Percentiles rank a stretch among this genome's conserved stretches.
These are phyloP conservation scores for Cetoscarus ocellatus DNA, from an alignment of 2,797 vertebrate genomes.

Conservation along the genomic window DNA sequence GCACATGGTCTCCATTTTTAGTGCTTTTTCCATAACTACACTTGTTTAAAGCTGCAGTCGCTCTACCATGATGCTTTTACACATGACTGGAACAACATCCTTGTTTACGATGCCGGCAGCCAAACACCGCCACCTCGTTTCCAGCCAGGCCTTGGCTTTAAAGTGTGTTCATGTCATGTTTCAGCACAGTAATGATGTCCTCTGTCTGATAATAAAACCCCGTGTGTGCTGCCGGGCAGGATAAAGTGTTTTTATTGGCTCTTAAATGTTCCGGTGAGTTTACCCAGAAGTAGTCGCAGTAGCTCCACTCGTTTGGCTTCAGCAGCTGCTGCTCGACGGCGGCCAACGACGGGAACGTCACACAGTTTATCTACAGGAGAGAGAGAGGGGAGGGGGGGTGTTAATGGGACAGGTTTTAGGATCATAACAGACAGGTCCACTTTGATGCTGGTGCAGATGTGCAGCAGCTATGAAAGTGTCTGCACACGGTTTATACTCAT, in stretches of 20 bases:
- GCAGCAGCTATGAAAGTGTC: slow-evolving; percentile 19
- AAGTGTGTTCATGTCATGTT: background rate
- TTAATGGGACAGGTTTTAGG: slow-evolving; percentile 12
- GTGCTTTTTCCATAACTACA: no score
- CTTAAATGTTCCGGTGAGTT: slow-evolving; percentile 35
- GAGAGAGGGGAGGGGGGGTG: background rate
- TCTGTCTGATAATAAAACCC: background rate
- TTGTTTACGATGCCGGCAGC: background rate
- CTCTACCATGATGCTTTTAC: no score
- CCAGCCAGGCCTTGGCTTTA: background rate
- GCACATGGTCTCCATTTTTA: no score
- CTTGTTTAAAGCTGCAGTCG: no score
- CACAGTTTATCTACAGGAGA: slow-evolving; percentile 90
- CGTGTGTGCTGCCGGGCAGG: background rate
- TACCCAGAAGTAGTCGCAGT: slow-evolving; percentile 99
- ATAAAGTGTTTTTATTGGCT: background rate
- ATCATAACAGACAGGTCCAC: slow-evolving; percentile 22
- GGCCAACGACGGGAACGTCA: slow-evolving; percentile 93
- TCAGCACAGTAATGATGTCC: background rate
- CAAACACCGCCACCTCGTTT: background rate
- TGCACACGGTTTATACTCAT: slow-evolving; percentile 19
- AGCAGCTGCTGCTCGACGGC: slow-evolving; percentile 93
- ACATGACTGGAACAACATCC: background rate
- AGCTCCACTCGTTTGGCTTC: slow-evolving; percentile 97
- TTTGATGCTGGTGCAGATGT: slow-evolving; percentile 25